These are phyloP conservation scores for Eurytoma adleriae DNA, from an alignment of 2,888 invertebrate genomes.

Conservation along the genomic window DNA sequence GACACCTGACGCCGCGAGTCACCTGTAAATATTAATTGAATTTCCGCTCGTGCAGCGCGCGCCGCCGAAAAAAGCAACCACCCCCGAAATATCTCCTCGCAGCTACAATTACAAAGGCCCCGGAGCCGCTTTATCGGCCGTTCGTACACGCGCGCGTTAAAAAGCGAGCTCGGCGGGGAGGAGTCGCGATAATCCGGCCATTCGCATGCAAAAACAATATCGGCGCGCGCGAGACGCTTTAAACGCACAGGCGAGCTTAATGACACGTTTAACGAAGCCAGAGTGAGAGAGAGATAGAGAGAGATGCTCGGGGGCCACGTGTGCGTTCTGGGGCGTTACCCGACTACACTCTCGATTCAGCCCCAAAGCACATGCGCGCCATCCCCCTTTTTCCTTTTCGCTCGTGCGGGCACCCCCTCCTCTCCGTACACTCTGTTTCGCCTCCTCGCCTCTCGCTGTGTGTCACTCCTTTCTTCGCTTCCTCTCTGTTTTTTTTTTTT, in stretches of 20 bases:
- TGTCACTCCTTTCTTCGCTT: not conserved
- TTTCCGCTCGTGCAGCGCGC: too few relatives aligned
- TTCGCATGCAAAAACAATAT: constrained; percentile 8
- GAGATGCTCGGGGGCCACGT: constrained; percentile 13
- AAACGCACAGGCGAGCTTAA: constrained; percentile 3
- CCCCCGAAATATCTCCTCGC: not conserved
- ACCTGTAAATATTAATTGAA: constrained; percentile 14
- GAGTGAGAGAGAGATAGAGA: not conserved
- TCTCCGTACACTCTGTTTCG: not conserved
- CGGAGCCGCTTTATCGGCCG: not conserved
- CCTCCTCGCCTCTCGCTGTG: not conserved
- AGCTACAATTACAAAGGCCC: not conserved
- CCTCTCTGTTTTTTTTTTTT: not conserved
- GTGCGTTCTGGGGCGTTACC: constrained; percentile 48
- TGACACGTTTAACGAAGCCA: constrained; percentile 32
- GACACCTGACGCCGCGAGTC: not conserved
- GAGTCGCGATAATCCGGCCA: not conserved
- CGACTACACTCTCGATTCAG: constrained; percentile 13
- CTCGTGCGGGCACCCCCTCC: not conserved
- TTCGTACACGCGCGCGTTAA: not conserved
- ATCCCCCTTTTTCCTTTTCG: constrained; percentile 12
- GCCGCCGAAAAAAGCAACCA: too few relatives aligned
- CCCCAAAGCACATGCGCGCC: constrained; percentile 46
- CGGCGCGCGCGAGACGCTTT: not conserved
- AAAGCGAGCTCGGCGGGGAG: not conserved